phyloP scores from a whole-genome alignment of 2,113 vertebrate species.

The Myiozetetes cayanensis region DNA sequence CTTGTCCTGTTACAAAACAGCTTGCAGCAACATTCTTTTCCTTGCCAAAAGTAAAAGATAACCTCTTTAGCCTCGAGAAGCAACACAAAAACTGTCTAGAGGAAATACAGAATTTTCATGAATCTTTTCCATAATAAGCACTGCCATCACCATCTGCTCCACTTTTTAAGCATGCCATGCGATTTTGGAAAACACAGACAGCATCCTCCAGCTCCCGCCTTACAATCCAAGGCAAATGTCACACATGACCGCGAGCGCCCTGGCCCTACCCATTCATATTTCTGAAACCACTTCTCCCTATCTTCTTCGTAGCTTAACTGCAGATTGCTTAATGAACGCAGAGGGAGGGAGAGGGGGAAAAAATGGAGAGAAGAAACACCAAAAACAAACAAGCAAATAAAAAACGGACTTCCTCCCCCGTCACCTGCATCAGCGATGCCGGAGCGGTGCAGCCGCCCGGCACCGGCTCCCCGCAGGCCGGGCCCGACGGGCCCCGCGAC shows the following conservation, averaged over 20 bases:
- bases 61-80: not conserved
- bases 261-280: not conserved
- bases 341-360: accelerated
- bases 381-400: not conserved
- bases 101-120: constrained; percentile 15
- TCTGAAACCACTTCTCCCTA: not conserved
- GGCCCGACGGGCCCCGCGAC: not conserved
- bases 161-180: not conserved
- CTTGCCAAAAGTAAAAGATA: not conserved
- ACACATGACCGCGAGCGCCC: not conserved
- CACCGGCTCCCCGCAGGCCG: not conserved
- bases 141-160: constrained; percentile 29
- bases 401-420: not conserved
- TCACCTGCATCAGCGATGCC: not conserved
- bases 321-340: not conserved
- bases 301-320: not conserved
- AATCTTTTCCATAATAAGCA: constrained; percentile 4
- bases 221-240: constrained; percentile 42
- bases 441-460: not conserved
- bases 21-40: not conserved
- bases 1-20: not conserved
- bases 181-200: constrained; percentile 10
- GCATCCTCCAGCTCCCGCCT: not conserved
- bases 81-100: not conserved
- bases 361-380: not conserved